Conservation (phyloP, 2,113 vertebrate genomes). For the Arizona elegans region DNA sequence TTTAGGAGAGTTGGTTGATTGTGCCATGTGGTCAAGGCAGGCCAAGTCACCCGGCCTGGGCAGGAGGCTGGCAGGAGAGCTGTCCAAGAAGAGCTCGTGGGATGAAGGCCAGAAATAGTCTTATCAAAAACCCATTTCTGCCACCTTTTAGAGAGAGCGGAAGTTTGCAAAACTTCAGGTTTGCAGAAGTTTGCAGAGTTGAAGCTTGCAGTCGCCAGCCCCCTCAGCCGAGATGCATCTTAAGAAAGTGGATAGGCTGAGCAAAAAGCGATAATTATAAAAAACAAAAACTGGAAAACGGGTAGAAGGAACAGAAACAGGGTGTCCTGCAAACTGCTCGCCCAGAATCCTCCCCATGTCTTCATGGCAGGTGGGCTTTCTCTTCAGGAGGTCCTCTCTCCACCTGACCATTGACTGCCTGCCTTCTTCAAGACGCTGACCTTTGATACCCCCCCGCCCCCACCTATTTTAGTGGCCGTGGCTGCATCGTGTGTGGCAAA, state of each 20-base stretch:
- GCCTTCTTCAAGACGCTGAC: background rate
- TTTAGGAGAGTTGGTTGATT: background rate
- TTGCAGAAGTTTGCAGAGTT: too few relatives aligned
- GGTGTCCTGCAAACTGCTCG: too few relatives aligned
- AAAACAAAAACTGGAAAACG: background rate
- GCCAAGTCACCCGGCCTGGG: background rate
- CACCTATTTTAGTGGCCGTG: background rate
- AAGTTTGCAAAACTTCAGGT: background rate
- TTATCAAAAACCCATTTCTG: background rate
- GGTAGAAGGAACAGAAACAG: background rate
- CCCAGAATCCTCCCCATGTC: background rate
- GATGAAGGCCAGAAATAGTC: background rate
- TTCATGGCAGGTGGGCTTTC: background rate
- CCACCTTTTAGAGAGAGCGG: background rate
- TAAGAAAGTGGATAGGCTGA: background rate
- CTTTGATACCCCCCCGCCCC: too few relatives aligned
- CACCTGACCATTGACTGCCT: too few relatives aligned
- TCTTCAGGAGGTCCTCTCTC: background rate
- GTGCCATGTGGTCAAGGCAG: background rate
- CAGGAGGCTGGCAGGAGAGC: background rate
- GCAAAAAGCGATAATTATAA: background rate
- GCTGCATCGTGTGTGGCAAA: background rate
- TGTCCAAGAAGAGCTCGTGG: background rate
- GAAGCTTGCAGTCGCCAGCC: background rate
- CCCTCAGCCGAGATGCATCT: background rate